Conservation (phyloP, 2,113 vertebrate species). For the Cebidichthys violaceus region DNA sequence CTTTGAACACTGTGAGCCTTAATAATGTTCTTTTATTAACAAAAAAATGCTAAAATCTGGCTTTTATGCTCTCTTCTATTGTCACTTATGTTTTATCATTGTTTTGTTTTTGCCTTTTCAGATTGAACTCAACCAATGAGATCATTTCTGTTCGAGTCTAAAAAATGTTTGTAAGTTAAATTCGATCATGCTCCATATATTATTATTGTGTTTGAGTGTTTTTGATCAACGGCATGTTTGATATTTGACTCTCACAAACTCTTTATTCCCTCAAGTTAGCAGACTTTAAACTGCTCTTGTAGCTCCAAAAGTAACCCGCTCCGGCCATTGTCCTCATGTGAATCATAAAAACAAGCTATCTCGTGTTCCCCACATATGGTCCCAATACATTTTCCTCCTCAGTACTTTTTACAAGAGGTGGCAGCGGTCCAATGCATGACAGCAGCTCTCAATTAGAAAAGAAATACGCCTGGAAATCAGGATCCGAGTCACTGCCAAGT, state of each 20-base stretch:
- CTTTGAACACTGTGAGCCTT: neutral
- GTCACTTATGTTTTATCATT: neutral
- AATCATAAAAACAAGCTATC: conserved; percentile 35
- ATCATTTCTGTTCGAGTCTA: conserved; percentile 4
- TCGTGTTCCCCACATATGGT: conserved; percentile 59
- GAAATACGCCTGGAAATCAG: conserved; percentile 31
- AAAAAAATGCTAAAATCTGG: neutral
- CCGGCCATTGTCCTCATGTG: conserved; percentile 14
- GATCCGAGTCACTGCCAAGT: conserved; percentile 44
- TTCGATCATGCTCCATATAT: neutral
- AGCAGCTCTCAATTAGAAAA: conserved; percentile 59
- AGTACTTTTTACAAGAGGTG: conserved; percentile 57
- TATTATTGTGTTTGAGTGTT: conserved; percentile 21
- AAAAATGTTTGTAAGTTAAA: neutral
- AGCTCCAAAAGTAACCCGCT: neutral
- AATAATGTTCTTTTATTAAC: neutral
- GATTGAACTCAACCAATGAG: neutral
- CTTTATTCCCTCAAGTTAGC: neutral
- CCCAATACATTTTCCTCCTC: conserved; percentile 41
- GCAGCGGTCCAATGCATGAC: conserved; percentile 57
- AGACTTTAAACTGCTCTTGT: neutral
- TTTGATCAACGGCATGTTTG: conserved; percentile 24
- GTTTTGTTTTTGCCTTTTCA: neutral
- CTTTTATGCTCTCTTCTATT: neutral
- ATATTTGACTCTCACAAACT: conserved; percentile 6